Conservation (phyloP, 2,888 invertebrate species). For the Tinea semifulvella region DNA sequence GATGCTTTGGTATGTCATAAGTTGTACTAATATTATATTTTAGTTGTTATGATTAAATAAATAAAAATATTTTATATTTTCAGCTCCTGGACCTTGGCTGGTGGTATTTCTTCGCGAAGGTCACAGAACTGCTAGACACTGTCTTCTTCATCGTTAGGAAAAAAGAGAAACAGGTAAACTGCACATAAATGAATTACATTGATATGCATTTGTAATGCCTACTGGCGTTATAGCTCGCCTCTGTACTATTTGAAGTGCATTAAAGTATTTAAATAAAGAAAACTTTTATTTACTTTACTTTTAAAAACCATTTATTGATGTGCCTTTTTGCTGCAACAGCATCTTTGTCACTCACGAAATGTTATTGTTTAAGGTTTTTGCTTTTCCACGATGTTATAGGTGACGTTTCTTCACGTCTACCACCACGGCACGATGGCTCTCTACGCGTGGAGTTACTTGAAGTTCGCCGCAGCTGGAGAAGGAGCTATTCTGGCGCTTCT, state of each 20-base stretch:
- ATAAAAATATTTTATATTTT: constrained; percentile 22
- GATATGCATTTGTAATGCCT: too few relatives aligned
- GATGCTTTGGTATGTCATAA: neutral
- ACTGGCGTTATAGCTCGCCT: too few relatives aligned
- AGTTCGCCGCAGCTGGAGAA: constrained; percentile 82
- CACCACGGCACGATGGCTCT: constrained; percentile 85
- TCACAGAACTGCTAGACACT: constrained; percentile 81
- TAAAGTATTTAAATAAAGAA: too few relatives aligned
- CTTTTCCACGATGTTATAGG: too few relatives aligned
- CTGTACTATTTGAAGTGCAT: too few relatives aligned
- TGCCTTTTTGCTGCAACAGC: too few relatives aligned
- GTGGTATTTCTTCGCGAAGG: constrained; percentile 85
- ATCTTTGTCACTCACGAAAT: too few relatives aligned
- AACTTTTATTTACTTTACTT: too few relatives aligned
- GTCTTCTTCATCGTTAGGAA: constrained; percentile 91
- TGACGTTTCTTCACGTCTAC: constrained; percentile 90
- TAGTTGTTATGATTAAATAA: neutral
- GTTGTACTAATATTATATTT: neutral
- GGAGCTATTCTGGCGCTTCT: constrained; percentile 77
- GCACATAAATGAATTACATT: too few relatives aligned
- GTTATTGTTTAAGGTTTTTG: too few relatives aligned
- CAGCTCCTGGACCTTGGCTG: constrained; percentile 71
- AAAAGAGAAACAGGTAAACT: constrained; percentile 66
- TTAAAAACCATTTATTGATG: too few relatives aligned
- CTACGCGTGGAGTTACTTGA: constrained; percentile 81